Evolutionary conservation across 2,797 vertebrate genomes (phyloP).

Genomic region (Crax fasciolata): DNA sequence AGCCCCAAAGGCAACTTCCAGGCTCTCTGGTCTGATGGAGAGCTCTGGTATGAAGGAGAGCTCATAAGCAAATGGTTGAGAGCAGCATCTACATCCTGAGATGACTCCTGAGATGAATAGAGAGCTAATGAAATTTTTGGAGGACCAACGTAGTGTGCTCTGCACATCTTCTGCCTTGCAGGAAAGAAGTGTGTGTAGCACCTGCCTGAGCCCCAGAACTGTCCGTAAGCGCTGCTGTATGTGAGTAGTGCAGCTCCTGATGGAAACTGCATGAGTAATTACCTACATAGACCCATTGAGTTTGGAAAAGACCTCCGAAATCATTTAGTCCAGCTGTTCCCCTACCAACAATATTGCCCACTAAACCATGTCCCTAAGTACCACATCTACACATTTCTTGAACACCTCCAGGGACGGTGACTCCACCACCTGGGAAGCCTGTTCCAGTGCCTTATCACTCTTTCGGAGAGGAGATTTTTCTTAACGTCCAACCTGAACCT

Average conservation of each 20-base stretch:
- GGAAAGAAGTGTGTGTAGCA: not conserved
- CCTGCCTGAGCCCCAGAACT: not conserved
- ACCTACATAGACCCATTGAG: too few species aligned
- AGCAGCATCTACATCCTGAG: not conserved
- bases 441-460: too few species aligned
- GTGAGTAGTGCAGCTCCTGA: not conserved
- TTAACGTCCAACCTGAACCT: too few species aligned
- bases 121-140: not conserved
- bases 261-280: not conserved
- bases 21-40: not conserved
- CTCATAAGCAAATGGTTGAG: not conserved
- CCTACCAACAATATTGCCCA: too few species aligned
- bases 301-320: too few species aligned
- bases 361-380: too few species aligned
- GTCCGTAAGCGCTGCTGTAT: not conserved
- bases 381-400: too few species aligned
- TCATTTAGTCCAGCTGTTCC: too few species aligned
- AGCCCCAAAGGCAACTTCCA: accelerated
- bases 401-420: too few species aligned
- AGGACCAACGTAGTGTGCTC: not conserved
- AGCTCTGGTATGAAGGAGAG: not conserved
- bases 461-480: too few species aligned
- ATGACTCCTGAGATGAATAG: not conserved
- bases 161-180: not conserved
- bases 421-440: too few species aligned